A percentile compares a stretch with the other conserved stretches of the same genome.
Evolutionary conservation across 2,888 invertebrate genomes (phyloP).

Genomic region (Mayetiola destructor): DNA sequence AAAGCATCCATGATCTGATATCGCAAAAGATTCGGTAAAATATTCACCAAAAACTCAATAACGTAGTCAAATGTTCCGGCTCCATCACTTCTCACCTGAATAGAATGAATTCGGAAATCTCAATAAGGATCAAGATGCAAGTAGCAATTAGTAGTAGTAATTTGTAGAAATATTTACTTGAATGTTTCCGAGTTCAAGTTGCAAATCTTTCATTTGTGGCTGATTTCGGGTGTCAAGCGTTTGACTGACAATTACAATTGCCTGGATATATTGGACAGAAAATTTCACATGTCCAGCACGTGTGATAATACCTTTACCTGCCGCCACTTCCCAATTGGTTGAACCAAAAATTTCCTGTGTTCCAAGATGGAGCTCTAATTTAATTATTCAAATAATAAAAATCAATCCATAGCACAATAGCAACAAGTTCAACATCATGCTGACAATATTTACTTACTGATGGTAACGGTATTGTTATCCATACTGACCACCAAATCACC

Average conservation of each 20-base stretch:
- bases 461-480: constrained; percentile 49
- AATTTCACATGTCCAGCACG: constrained; percentile 60
- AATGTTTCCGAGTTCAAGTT: constrained; percentile 70
- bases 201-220: constrained; percentile 55
- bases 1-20: constrained; percentile 78
- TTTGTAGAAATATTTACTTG: constrained; percentile 38
- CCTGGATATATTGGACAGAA: constrained; percentile 62
- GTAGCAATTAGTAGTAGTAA: neutral
- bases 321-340: constrained; percentile 63
- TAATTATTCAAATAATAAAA: constrained; percentile 31
- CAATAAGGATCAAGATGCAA: neutral
- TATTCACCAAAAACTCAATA: constrained; percentile 64
- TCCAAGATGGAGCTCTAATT: constrained; percentile 57
- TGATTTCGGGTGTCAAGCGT: constrained; percentile 60
- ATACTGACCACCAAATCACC: constrained; percentile 61
- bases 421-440: neutral
- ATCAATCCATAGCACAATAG: neutral
- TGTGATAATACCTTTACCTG: constrained; percentile 50
- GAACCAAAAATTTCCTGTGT: constrained; percentile 64
- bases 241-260: constrained; percentile 54
- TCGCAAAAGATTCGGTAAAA: constrained; percentile 69
- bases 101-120: neutral
- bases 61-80: constrained; percentile 76
- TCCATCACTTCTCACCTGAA: constrained; percentile 49
- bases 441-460: constrained; percentile 20